Conservation (phyloP, 2,113 vertebrate genomes). For the Tragulus kanchil region DNA sequence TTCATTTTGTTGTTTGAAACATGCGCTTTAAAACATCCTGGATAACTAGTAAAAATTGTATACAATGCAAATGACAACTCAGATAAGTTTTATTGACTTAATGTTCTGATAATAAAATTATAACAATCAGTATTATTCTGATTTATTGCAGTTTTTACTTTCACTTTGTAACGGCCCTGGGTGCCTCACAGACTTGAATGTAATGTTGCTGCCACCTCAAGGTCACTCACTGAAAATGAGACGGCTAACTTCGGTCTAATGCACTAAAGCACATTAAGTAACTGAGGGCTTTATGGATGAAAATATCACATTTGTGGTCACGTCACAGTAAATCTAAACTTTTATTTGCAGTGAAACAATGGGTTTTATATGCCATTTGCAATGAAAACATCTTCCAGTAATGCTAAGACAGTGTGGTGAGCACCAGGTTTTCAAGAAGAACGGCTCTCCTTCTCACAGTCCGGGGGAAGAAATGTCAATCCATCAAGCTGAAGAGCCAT, state of each 20-base stretch:
- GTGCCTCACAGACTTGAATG: constrained; percentile 81
- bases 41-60: constrained; percentile 89
- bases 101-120: constrained; percentile 90
- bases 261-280: not conserved
- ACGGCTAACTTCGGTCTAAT: constrained; percentile 43
- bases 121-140: constrained; percentile 90
- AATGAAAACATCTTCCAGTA: not conserved
- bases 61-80: constrained; percentile 88
- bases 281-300: constrained; percentile 45
- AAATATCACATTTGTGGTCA: constrained; percentile 47
- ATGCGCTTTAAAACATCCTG: constrained; percentile 87
- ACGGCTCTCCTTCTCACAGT: not conserved
- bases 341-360: constrained; percentile 64
- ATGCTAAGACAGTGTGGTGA: not conserved
- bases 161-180: constrained; percentile 83
- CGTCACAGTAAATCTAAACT: constrained; percentile 57
- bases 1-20: constrained; percentile 85
- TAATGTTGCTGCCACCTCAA: constrained; percentile 91
- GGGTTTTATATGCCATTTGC: constrained; percentile 13
- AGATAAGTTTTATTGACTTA: constrained; percentile 92
- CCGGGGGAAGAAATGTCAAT: not conserved
- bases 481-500: constrained; percentile 1
- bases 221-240: constrained; percentile 87
- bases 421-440: not conserved
- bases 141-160: constrained; percentile 87